Conservation (phyloP, 64 coral and sea anemone species). For the Cladopsammia gracilis region DNA sequence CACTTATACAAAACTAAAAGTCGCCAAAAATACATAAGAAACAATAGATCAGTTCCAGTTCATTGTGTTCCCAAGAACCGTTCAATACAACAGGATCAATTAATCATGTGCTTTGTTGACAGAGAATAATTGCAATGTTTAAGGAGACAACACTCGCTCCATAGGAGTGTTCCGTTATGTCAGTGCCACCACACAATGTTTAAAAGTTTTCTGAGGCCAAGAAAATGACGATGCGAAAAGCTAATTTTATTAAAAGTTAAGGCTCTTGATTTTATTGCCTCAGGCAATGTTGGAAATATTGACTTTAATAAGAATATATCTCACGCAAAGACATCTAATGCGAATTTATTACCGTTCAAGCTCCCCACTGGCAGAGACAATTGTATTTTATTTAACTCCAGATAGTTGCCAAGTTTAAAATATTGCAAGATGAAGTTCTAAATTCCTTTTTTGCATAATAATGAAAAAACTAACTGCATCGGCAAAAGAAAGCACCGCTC, state of each 20-base stretch:
- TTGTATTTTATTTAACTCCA: not conserved
- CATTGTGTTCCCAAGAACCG: not conserved
- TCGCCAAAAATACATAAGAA: not conserved
- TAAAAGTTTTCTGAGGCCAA: not conserved
- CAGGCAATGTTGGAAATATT: slow-evolving; percentile 8
- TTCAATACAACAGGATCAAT: not conserved
- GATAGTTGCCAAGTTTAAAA: not conserved
- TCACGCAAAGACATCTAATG: slow-evolving; percentile 1
- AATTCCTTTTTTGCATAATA: too few species aligned
- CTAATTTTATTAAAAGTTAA: not conserved
- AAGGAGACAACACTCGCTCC: not conserved
- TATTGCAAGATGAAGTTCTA: too few species aligned
- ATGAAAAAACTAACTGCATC: too few species aligned
- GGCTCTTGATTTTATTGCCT: slow-evolving; percentile 13
- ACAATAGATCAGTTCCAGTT: slow-evolving; percentile 1
- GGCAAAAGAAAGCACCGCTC: too few species aligned
- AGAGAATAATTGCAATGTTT: slow-evolving; percentile 5
- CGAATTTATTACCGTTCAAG: not conserved
- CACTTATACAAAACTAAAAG: not conserved
- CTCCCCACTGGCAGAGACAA: not conserved
- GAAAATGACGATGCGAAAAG: not conserved
- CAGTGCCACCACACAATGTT: too few species aligned
- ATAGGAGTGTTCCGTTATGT: not conserved
- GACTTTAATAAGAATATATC: not conserved
- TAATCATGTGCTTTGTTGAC: slow-evolving; percentile 1